These are phyloP conservation scores for Clarias pachynema DNA, from an alignment of 2,797 vertebrate species.

Conservation along the genomic window DNA sequence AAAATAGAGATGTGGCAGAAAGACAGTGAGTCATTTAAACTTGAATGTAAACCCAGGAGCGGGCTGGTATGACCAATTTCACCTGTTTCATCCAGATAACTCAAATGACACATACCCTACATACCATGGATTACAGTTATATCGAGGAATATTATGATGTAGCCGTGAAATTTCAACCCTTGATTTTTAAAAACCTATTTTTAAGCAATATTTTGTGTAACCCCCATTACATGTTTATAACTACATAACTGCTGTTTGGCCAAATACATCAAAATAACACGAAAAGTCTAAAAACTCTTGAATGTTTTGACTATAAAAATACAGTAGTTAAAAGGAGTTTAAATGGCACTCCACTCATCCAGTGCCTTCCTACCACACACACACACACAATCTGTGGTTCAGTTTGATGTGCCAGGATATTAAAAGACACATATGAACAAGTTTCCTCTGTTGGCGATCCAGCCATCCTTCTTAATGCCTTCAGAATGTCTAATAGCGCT, in stretches of 20 bases:
- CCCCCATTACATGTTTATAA: not conserved
- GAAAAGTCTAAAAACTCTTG: not conserved
- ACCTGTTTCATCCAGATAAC: not conserved
- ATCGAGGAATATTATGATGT: not conserved
- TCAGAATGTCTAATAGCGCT: not conserved
- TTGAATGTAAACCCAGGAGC: not conserved
- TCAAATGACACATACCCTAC: no score
- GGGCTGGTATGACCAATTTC: not conserved
- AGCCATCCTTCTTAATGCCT: not conserved
- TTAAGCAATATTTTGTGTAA: not conserved
- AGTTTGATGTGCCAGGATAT: slow-evolving; percentile 16
- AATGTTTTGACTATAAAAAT: not conserved
- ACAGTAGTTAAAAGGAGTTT: not conserved
- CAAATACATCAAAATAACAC: not conserved
- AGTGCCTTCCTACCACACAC: not conserved
- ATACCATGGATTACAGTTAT: not conserved
- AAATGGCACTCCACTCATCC: not conserved
- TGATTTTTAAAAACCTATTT: not conserved
- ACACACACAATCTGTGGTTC: slow-evolving; percentile 12
- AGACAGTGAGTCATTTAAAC: slow-evolving; percentile 7
- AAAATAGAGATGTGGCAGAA: slow-evolving; percentile 10
- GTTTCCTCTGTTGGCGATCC: not conserved
- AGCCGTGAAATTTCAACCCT: not conserved
- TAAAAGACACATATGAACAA: not conserved
- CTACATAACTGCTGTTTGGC: not conserved